Percentiles rank a stretch among this genome's conserved stretches.
phyloP scores from a whole-genome alignment of 2,797 vertebrate species.

The Caiman crocodilus region DNA sequence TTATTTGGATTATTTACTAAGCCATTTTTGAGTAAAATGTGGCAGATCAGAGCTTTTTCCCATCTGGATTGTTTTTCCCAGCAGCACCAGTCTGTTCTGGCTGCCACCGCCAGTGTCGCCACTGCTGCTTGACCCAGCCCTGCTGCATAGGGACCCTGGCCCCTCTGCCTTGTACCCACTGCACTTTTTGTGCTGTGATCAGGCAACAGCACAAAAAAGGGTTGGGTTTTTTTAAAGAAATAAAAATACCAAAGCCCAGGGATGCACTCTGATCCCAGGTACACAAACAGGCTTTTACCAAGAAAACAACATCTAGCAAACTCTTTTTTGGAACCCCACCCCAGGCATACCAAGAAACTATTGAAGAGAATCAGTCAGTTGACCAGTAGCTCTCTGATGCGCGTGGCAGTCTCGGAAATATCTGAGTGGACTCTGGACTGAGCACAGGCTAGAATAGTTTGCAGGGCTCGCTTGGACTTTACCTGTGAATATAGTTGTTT shows the following conservation, averaged over 20 bases:
- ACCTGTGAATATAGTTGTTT: constrained; percentile 46
- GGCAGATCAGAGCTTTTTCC: not conserved
- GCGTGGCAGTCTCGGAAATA: constrained; percentile 28
- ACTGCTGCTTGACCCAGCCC: too few species aligned
- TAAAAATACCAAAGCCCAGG: not conserved
- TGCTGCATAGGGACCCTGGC: too few species aligned
- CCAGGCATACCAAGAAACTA: constrained; percentile 58
- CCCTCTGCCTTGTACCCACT: not conserved
- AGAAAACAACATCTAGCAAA: constrained; percentile 7
- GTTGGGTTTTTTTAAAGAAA: constrained; percentile 23
- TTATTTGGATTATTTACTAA: not conserved
- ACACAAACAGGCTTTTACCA: constrained; percentile 20
- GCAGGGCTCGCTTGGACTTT: constrained; percentile 8
- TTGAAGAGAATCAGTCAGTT: constrained; percentile 62
- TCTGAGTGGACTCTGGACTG: constrained; percentile 70
- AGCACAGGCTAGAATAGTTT: constrained; percentile 29
- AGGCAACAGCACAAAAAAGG: not conserved
- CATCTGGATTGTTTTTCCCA: not conserved
- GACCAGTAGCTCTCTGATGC: constrained; percentile 38
- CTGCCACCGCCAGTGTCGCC: too few species aligned
- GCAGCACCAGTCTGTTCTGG: too few species aligned
- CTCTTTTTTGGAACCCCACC: constrained; percentile 16
- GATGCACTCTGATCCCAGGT: not conserved
- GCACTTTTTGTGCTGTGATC: not conserved
- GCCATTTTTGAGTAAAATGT: not conserved